Base-by-base conservation (phyloP, 2,797 vertebrate species). In the Danio kyathit region DNA sequence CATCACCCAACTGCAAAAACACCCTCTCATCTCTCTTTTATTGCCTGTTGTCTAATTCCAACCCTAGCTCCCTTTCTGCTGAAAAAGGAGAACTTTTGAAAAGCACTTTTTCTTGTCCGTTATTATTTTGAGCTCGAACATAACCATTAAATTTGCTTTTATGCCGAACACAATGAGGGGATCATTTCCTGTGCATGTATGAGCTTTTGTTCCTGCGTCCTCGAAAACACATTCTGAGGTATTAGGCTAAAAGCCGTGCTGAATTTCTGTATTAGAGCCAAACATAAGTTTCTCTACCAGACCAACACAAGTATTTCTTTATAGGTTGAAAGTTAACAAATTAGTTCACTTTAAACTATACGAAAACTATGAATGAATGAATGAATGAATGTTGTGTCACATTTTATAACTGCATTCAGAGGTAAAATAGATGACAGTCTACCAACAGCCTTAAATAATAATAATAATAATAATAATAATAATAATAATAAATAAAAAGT, bases 161-260 rank as follows among this genome's bases (percentile, higher is more conserved):
- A 92, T 90, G 89, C 90, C 92, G 89, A 92, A 91, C 90, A 89
- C 84, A 89, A 81, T 87, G 90, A 92, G 91, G 87, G 90, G 90
- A 93, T 92, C 88, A 92, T 93, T 94, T 93, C 89, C 89, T 89
- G 86, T 88, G 88, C 89, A 88, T 88, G 88, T 84, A 90, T 82
- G 86, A 86, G 88, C 88, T 90, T 84, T 29, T 48, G 40, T 78
- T 87, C 88, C 89, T 86, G 83, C 82, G 88, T 90, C 79, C 82
- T 90, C 89, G 89, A 89, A 88, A 88, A 89, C 83, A 81, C 56
- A 46, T 60, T 46, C 8, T n/a, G 84, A 76, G 75, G 83, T 79
- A 85, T 88, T 82, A 87, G 72, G 88, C 82, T 88, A 83, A 75
- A 88, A 74, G 63, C 87, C 86, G 81, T 82, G 83, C 83, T 85